phyloP scores from a whole-genome alignment of 2,888 invertebrate genomes.

The Notodonta dromedarius region DNA sequence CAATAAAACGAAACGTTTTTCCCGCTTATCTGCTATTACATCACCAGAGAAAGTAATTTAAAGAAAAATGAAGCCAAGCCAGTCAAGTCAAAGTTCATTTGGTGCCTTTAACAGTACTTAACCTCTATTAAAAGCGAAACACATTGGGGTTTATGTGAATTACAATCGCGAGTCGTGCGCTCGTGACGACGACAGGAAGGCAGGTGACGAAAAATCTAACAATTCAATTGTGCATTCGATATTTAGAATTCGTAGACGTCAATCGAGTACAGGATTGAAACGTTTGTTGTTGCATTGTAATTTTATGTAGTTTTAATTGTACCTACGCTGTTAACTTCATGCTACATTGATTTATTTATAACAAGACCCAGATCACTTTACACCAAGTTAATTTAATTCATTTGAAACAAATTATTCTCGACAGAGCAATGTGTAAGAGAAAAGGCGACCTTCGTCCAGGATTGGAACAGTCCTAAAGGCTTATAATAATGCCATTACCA shows the following conservation, averaged over 20 bases:
- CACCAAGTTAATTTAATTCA: no score
- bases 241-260: constrained; percentile 40
- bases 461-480: no score
- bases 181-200: constrained; percentile 44
- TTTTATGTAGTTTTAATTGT: constrained; percentile 24
- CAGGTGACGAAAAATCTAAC: constrained; percentile 62
- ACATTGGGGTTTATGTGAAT: constrained; percentile 43
- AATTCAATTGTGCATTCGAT: constrained; percentile 54
- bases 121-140: constrained; percentile 49
- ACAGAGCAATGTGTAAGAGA: no score
- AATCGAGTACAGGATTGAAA: constrained; percentile 40
- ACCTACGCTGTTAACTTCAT: constrained; percentile 19
- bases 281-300: constrained; percentile 27
- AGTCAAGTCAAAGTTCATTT: constrained; percentile 37
- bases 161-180: constrained; percentile 53
- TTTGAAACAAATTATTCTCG: no score
- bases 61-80: constrained; percentile 24
- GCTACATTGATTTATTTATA: constrained; percentile 22
- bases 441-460: no score
- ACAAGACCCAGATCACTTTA: no score
- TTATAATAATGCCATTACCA: no score
- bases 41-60: constrained; percentile 6
- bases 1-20: neutral
- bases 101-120: constrained; percentile 42
- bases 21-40: neutral